Percentiles rank a stretch among this genome's conserved stretches.
These are phyloP conservation scores for Rhopalosiphum nymphaeae DNA, from an alignment of 2,888 invertebrate species.

Conservation along the genomic window DNA sequence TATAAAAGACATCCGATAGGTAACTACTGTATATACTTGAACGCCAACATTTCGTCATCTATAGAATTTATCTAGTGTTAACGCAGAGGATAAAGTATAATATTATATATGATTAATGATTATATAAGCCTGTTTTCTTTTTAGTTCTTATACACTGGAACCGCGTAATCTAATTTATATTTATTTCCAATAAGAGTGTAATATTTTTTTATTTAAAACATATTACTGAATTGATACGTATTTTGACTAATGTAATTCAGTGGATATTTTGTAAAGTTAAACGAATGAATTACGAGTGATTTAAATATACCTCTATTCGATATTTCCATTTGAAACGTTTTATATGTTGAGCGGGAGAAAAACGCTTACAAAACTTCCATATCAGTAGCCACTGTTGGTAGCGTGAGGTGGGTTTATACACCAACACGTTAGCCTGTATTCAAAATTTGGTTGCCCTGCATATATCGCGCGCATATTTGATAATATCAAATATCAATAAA, in stretches of 20 bases:
- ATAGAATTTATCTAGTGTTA: neutral
- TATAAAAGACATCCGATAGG: neutral
- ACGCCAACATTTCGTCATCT: neutral
- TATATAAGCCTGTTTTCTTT: neutral
- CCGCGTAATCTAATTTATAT: too few relatives aligned
- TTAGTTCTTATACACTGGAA: neutral
- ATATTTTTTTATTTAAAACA: neutral
- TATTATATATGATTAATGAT: neutral
- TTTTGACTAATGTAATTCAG: neutral
- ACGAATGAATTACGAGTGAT: neutral
- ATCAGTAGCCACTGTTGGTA: neutral
- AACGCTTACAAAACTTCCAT: neutral
- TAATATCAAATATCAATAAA: slow-evolving; percentile 55
- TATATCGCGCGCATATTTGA: slow-evolving; percentile 38
- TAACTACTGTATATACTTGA: neutral
- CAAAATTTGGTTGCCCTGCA: slow-evolving; percentile 7
- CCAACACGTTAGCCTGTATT: neutral
- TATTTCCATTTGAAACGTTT: neutral
- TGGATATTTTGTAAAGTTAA: neutral
- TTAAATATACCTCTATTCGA: neutral
- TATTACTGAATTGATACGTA: neutral
- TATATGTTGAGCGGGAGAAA: neutral
- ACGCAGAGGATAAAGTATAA: neutral
- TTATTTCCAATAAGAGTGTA: neutral
- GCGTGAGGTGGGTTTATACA: neutral